phyloP scores from a whole-genome alignment of 1,140 invertebrate species.

The Lepidurus packardi region DNA sequence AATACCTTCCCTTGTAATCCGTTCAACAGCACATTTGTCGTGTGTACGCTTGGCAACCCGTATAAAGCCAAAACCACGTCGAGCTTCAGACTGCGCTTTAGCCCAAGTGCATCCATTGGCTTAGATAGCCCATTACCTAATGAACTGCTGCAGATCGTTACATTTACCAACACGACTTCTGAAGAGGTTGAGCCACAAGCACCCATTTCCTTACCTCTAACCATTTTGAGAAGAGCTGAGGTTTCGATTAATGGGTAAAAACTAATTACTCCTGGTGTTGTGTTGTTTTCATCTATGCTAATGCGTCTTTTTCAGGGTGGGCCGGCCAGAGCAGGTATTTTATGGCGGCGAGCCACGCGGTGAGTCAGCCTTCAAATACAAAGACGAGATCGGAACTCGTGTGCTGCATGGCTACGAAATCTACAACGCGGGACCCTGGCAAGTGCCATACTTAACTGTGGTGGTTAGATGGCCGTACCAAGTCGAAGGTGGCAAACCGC shows the following conservation, averaged over 20 bases:
- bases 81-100: slow-evolving; percentile 67
- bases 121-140: slow-evolving; percentile 55
- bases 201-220: slow-evolving; percentile 53
- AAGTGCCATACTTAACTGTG: slow-evolving; percentile 69
- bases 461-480: slow-evolving; percentile 83
- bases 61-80: slow-evolving; percentile 55
- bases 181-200: slow-evolving; percentile 55
- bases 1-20: slow-evolving; percentile 47
- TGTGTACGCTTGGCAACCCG: slow-evolving; percentile 82
- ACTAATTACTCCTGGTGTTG: slow-evolving; percentile 26
- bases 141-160: slow-evolving; percentile 50
- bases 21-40: slow-evolving; percentile 65
- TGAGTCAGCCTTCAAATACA: slow-evolving; percentile 70
- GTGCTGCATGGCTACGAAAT: slow-evolving; percentile 80
- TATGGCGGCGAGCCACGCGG: slow-evolving; percentile 78
- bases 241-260: slow-evolving; percentile 69
- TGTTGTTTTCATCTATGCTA: slow-evolving; percentile 7
- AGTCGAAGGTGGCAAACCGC: slow-evolving; percentile 64
- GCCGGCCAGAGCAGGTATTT: slow-evolving; percentile 68
- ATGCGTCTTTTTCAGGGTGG: slow-evolving; percentile 49
- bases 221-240: slow-evolving; percentile 74
- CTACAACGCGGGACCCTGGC: slow-evolving; percentile 81
- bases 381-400: slow-evolving; percentile 77
- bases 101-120: slow-evolving; percentile 64
- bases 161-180: slow-evolving; percentile 83